These are phyloP conservation scores for Drosophila pectinifera DNA, from an alignment of 1,140 invertebrate genomes.

Conservation along the genomic window DNA sequence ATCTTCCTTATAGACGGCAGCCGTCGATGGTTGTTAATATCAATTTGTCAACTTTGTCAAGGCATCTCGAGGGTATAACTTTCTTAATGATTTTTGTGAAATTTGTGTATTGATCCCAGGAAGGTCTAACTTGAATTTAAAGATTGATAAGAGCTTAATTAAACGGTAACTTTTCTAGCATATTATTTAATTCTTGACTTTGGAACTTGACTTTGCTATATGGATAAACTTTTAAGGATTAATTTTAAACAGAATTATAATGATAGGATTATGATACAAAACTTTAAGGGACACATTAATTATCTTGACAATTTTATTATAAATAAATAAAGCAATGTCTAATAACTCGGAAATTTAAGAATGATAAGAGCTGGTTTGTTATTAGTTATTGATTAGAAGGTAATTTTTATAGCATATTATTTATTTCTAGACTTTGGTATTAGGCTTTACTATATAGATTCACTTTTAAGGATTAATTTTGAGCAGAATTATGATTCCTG, in stretches of 20 bases:
- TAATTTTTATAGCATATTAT: neutral
- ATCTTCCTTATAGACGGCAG: constrained; percentile 2
- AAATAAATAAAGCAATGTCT: neutral
- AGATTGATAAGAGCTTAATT: neutral
- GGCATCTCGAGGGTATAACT: constrained; percentile 1
- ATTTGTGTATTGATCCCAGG: neutral
- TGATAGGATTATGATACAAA: neutral
- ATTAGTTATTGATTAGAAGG: neutral
- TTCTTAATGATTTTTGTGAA: constrained; percentile 28
- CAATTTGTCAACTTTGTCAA: constrained; percentile 29
- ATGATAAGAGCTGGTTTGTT: no score
- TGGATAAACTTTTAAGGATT: neutral
- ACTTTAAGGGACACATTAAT: neutral
- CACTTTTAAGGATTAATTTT: neutral
- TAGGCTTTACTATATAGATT: neutral
- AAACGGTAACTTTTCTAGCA: neutral
- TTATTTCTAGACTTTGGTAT: neutral
- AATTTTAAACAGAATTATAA: neutral
- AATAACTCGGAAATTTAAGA: constrained; percentile 1
- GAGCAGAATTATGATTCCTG: no score
- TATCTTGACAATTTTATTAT: neutral
- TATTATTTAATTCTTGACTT: neutral
- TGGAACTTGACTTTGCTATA: neutral
- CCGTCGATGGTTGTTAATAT: constrained; percentile 48
- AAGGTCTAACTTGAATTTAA: constrained; percentile 2